These are phyloP conservation scores for Dysmachus trigonus DNA, from an alignment of 2,888 invertebrate species.

Conservation along the genomic window DNA sequence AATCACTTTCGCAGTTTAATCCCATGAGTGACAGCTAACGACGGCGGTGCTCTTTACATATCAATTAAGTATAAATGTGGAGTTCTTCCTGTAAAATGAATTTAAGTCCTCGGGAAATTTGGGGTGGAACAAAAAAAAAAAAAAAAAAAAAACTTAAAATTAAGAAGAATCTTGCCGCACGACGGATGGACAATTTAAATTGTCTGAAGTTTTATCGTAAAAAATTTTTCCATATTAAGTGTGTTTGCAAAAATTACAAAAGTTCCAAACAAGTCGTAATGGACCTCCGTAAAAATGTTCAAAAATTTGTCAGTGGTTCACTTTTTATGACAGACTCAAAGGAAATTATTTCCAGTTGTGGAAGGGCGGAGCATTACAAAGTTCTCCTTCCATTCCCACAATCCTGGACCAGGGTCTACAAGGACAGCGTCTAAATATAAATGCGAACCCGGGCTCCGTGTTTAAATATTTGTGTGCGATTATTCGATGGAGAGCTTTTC, in stretches of 20 bases:
- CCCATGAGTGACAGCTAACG: neutral
- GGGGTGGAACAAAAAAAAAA: neutral
- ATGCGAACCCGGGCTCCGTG: neutral
- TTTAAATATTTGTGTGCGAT: neutral
- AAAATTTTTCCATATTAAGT: slow-evolving; percentile 7
- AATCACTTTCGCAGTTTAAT: neutral
- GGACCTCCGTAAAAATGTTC: neutral
- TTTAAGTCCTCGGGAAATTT: neutral
- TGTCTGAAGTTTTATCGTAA: slow-evolving; percentile 11
- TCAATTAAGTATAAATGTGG: neutral
- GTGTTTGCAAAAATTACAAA: slow-evolving; percentile 7
- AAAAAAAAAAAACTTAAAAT: neutral
- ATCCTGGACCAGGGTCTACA: neutral
- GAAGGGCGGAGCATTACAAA: neutral
- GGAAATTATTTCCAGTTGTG: neutral
- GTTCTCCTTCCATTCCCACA: neutral
- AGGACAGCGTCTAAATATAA: neutral
- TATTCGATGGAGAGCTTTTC: neutral
- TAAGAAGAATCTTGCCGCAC: neutral
- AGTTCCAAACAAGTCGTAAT: slow-evolving; percentile 19
- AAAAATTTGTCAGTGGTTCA: neutral
- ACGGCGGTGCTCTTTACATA: neutral
- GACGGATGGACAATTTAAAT: slow-evolving; percentile 8
- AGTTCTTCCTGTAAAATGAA: neutral
- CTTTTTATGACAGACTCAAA: neutral